Base-by-base conservation (phyloP, 64 coral and sea anemone genomes). In the Pocillopora damicornis region DNA sequence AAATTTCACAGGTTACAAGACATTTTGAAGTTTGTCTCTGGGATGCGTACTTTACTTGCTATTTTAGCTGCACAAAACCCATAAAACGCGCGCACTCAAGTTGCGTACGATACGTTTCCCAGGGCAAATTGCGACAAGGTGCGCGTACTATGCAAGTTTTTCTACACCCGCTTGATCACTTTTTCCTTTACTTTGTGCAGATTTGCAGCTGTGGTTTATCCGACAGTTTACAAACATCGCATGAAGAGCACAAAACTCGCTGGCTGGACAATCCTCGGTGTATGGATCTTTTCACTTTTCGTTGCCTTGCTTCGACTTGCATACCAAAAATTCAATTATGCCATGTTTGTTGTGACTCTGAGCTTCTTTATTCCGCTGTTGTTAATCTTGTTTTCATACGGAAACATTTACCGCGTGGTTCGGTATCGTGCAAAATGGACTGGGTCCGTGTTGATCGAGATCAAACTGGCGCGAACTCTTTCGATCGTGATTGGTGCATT, bases 401-500 rank as follows among this genome's bases (percentile, higher is more conserved):
- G 77, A 8, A 90, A 77, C 67, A 97, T 97, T 23, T 97, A 97
- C 73, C 79, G 79, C 22, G 94, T 97, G 9, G 94, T 97, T 1
- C 89, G 85, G 1, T 74, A 93, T 22, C 94, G 83, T 45, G 76
- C 94, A 45, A 93, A 90, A 59, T 97, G 94, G 94, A 90, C 91
- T 73, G 88, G 94, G 11, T 93, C 91, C 14, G 94, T 97, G 0
- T 81, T 97, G 76, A 97, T 97, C 17, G 94, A 97, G 86, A 90
- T 97, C 13, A 82, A 88, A 72, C 83, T 97, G 9, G 94, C 94
- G 62, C 88, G 94, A 74, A 97, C 91, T 38, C 94, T 97, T 13
- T 91, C 84, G 18, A 97, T 97, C 34, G 94, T 97, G 42, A 97
- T 97, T 77, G 88, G 88, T 20, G 91, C 82, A n/a, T 97, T 97